Percentiles rank a stretch among this genome's conserved stretches.
phyloP scores from a whole-genome alignment of 2,888 invertebrate species.

The Eurytoma adleriae region DNA sequence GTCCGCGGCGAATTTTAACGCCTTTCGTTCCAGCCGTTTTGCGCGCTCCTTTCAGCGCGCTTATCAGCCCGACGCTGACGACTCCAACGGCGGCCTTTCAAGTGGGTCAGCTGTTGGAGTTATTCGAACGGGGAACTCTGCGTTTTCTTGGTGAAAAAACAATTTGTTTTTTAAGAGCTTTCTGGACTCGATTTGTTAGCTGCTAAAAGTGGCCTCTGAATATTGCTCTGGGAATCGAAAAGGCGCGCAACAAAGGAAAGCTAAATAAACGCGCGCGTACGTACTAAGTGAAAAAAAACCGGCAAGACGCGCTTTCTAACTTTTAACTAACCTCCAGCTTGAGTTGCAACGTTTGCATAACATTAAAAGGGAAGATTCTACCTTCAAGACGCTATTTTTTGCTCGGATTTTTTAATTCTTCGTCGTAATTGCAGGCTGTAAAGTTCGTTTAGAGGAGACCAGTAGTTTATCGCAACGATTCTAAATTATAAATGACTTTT shows the following conservation, averaged over 20 bases:
- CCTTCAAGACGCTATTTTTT: neutral
- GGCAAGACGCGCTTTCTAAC: constrained; percentile 25
- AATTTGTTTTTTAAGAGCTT: too few relatives aligned
- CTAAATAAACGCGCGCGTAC: constrained; percentile 37
- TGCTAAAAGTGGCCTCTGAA: neutral
- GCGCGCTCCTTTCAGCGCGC: too few relatives aligned
- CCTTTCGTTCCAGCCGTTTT: too few relatives aligned
- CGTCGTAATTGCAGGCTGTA: constrained; percentile 2
- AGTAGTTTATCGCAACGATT: constrained; percentile 32
- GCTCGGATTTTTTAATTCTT: neutral
- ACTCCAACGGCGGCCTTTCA: too few relatives aligned
- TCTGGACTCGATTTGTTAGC: constrained; percentile 10
- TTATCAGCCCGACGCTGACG: too few relatives aligned
- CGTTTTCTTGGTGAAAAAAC: too few relatives aligned
- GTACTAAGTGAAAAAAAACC: constrained; percentile 27
- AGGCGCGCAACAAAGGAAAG: constrained; percentile 28
- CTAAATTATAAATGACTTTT: constrained; percentile 45
- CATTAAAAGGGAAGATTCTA: constrained; percentile 39
- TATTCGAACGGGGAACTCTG: too few relatives aligned
- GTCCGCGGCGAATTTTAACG: too few relatives aligned
- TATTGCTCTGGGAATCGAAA: constrained; percentile 34
- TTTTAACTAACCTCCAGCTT: constrained; percentile 27
- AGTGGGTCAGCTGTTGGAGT: too few relatives aligned
- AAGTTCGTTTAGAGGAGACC: constrained; percentile 10
- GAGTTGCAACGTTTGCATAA: constrained; percentile 36